phyloP scores from a whole-genome alignment of 2,888 invertebrate species.

The Neelides folsomi region DNA sequence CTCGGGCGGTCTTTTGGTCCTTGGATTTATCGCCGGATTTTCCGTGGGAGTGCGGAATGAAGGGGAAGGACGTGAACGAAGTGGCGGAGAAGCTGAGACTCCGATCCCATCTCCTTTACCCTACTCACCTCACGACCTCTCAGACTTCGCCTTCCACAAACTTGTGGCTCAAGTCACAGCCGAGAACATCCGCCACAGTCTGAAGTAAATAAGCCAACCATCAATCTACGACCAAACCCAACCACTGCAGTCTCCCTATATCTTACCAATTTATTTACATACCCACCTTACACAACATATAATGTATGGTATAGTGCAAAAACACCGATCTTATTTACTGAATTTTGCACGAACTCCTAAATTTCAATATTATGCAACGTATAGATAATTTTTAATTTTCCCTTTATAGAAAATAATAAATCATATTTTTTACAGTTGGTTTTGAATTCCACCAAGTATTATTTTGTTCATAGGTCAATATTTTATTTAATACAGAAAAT shows the following conservation, averaged over 20 bases:
- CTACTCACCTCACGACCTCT: constrained; percentile 20
- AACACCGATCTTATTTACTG: too few species aligned
- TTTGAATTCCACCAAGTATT: too few species aligned
- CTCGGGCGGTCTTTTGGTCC: constrained; percentile 22
- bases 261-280: neutral
- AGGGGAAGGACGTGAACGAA: constrained; percentile 5
- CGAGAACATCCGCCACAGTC: constrained; percentile 30
- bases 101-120: constrained; percentile 12
- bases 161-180: constrained; percentile 30
- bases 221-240: too few species aligned
- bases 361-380: too few species aligned
- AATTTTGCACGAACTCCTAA: too few species aligned
- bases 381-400: too few species aligned
- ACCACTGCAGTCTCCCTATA: neutral
- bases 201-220: constrained; percentile 21
- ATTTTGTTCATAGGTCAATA: too few species aligned
- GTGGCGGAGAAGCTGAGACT: constrained; percentile 6
- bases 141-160: constrained; percentile 27
- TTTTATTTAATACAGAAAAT: too few species aligned
- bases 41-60: constrained; percentile 20
- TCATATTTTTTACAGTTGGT: too few species aligned
- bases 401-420: too few species aligned
- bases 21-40: constrained; percentile 28
- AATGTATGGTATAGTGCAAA: too few species aligned
- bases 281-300: too few species aligned